phyloP scores from a whole-genome alignment of 2,888 invertebrate genomes.

The Didymodactylos carnosus region DNA sequence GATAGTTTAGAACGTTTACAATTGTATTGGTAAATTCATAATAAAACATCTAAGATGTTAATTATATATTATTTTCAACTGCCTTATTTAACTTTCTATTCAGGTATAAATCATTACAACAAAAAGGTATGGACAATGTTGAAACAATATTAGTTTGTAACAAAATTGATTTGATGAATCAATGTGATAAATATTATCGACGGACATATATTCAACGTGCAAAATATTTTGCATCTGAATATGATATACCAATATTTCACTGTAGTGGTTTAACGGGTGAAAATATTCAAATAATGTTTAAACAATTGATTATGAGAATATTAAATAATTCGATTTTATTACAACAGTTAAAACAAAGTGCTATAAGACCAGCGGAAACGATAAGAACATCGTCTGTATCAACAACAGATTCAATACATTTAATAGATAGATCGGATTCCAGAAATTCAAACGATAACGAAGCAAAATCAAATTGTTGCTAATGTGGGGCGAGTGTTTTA shows the following conservation, averaged over 20 bases:
- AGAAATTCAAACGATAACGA: no score
- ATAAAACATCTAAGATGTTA: no score
- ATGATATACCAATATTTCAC: background rate
- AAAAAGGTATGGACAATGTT: background rate
- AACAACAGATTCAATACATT: no score
- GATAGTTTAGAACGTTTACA: background rate
- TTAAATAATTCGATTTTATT: background rate
- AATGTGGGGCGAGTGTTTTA: no score
- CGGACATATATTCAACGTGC: background rate
- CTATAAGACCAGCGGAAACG: no score
- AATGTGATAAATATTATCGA: background rate
- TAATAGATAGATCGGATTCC: no score
- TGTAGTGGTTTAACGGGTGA: background rate
- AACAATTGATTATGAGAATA: background rate
- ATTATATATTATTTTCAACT: no score
- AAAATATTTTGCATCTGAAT: background rate
- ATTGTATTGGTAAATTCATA: background rate
- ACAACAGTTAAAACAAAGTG: background rate
- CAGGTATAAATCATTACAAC: background rate
- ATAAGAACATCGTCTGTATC: no score
- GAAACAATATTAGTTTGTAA: background rate
- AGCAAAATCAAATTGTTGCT: no score
- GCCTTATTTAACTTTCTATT: no score
- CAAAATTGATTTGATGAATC: background rate
- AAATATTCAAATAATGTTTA: background rate